These are phyloP conservation scores for Dryocosmus kuriphilus DNA, from an alignment of 2,888 invertebrate genomes.

Conservation along the genomic window DNA sequence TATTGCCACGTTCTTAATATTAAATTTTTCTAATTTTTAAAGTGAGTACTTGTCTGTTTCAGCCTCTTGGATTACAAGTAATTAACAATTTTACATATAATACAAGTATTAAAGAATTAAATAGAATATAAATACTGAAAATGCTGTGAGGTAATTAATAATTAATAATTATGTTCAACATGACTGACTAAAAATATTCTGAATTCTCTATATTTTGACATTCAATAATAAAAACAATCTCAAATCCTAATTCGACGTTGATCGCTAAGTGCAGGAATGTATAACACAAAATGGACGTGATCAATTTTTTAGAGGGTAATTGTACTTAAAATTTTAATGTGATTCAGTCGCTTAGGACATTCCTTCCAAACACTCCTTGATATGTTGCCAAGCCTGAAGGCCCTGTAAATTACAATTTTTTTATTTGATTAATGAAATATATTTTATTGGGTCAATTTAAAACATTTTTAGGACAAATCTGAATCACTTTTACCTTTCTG, in stretches of 20 bases:
- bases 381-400: conserved; percentile 87
- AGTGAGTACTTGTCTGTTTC: background rate
- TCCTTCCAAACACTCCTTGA: conserved; percentile 86
- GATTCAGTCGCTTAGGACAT: conserved; percentile 80
- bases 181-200: conserved; percentile 49
- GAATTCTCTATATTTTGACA: conserved; percentile 60
- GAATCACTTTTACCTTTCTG: conserved; percentile 81
- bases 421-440: background rate
- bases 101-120: conserved; percentile 28
- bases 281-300: conserved; percentile 43
- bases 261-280: conserved; percentile 69
- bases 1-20: conserved; percentile 26
- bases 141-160: conserved; percentile 52
- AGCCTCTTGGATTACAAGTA: conserved; percentile 22
- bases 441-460: too few relatives aligned
- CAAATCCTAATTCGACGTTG: conserved; percentile 56
- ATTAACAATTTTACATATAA: conserved; percentile 23
- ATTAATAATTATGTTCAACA: conserved; percentile 44
- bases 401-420: conserved; percentile 78
- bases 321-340: conserved; percentile 24
- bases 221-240: conserved; percentile 65
- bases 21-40: conserved; percentile 15
- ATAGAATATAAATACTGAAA: conserved; percentile 61
- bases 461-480: too few relatives aligned
- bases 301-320: background rate